phyloP scores from a whole-genome alignment of 2,797 vertebrate genomes.

The Pantherophis alleghaniensis region DNA sequence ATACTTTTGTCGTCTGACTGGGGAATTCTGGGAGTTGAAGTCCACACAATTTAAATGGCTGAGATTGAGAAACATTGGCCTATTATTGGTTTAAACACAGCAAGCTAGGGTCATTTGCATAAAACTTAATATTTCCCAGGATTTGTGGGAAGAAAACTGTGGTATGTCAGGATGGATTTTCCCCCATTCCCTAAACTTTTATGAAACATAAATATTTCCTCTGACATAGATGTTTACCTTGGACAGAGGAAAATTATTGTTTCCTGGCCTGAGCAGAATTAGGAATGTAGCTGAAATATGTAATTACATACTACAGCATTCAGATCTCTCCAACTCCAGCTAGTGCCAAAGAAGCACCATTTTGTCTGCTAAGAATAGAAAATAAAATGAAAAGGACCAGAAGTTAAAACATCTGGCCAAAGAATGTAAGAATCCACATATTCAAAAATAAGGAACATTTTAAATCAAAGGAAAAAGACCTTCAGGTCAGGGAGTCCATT shows the following conservation, averaged over 20 bases:
- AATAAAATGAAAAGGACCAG: not conserved
- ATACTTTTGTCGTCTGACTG: not conserved
- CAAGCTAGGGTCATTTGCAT: not conserved
- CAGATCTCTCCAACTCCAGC: not conserved
- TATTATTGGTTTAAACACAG: not conserved
- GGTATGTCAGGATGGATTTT: not conserved
- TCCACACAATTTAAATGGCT: not conserved
- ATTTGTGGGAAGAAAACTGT: not conserved
- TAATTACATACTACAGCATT: not conserved
- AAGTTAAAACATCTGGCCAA: not conserved
- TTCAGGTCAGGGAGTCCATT: not conserved
- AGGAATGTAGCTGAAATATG: not conserved
- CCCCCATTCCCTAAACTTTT: not conserved
- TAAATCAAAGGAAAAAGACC: not conserved
- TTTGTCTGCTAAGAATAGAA: not conserved
- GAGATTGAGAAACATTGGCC: not conserved
- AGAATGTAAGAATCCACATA: not conserved
- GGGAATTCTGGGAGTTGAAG: not conserved
- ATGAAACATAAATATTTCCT: not conserved
- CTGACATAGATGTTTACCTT: not conserved
- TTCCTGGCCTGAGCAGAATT: not conserved
- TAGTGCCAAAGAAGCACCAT: not conserved
- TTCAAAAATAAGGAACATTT: not conserved
- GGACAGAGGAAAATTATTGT: not conserved
- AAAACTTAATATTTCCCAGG: not conserved